phyloP scores from a whole-genome alignment of 2,797 vertebrate species.

The Lates japonicus region DNA sequence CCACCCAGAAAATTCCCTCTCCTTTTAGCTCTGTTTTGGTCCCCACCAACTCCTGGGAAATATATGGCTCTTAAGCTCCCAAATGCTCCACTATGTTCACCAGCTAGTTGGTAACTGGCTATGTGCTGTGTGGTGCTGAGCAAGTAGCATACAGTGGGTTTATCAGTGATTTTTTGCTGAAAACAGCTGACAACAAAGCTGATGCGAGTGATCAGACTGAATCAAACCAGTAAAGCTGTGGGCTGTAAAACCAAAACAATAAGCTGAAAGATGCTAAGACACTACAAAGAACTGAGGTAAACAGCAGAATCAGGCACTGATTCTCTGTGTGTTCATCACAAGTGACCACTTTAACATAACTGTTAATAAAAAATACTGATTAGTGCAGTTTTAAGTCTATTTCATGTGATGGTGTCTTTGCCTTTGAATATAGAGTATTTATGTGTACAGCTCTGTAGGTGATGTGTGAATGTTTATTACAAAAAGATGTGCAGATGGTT shows the following conservation, averaged over 20 bases:
- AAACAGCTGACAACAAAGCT: background rate
- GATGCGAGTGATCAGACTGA: background rate
- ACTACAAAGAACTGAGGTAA: background rate
- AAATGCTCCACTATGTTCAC: background rate
- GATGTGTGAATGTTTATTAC: too few relatives aligned
- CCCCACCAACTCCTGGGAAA: too few relatives aligned
- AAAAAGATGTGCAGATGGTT: background rate
- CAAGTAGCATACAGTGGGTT: background rate
- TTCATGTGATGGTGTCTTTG: background rate
- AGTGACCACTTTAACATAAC: too few relatives aligned
- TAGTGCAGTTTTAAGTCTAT: background rate
- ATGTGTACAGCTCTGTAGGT: slow-evolving; percentile 1
- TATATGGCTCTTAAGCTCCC: background rate
- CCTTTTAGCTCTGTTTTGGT: too few relatives aligned
- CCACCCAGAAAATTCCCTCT: too few relatives aligned
- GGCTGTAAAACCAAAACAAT: background rate
- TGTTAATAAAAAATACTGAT: background rate
- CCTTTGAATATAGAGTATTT: background rate
- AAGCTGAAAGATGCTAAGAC: background rate
- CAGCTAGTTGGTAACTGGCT: background rate
- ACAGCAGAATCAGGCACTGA: too few relatives aligned
- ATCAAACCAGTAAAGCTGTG: background rate
- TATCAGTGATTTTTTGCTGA: background rate
- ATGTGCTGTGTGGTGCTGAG: too few relatives aligned
- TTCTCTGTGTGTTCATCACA: too few relatives aligned